Conservation (phyloP, 2,113 vertebrate genomes). For the Brachypteracias leptosomus region DNA sequence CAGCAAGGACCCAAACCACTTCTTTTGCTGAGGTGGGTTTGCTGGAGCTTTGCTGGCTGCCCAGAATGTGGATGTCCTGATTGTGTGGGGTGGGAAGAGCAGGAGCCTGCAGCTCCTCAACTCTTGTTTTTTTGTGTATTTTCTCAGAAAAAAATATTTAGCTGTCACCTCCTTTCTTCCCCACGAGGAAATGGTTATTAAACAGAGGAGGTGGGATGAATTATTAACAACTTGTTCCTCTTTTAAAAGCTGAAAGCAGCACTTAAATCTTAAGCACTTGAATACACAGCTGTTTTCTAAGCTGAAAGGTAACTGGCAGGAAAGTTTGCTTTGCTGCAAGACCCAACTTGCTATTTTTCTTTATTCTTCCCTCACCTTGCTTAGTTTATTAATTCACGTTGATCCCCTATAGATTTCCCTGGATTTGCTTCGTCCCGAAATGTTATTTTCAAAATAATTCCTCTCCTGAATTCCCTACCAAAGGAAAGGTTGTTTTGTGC, state of each 20-base stretch:
- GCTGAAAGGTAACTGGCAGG: not conserved
- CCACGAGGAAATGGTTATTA: constrained; percentile 16
- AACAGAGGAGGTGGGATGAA: not conserved
- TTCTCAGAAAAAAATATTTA: not conserved
- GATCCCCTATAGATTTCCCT: not conserved
- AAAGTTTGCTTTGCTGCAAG: constrained; percentile 17
- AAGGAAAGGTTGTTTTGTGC: not conserved
- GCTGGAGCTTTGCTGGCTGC: not conserved
- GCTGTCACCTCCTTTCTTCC: not conserved
- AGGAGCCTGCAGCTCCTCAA: not conserved
- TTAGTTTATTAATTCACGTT: not conserved
- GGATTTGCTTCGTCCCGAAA: not conserved
- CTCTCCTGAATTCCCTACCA: accelerated
- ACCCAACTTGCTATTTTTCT: not conserved
- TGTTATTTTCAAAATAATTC: not conserved
- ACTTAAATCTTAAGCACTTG: not conserved
- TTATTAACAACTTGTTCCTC: not conserved
- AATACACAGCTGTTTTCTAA: not conserved
- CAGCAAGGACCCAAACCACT: not conserved
- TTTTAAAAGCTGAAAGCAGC: constrained; percentile 2
- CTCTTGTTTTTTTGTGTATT: not conserved
- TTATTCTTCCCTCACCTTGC: not conserved
- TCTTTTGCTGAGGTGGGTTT: not conserved
- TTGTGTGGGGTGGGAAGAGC: not conserved
- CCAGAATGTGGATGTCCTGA: not conserved